Conservation (phyloP, 2,888 invertebrate species). For the Platycheirus rosarum region DNA sequence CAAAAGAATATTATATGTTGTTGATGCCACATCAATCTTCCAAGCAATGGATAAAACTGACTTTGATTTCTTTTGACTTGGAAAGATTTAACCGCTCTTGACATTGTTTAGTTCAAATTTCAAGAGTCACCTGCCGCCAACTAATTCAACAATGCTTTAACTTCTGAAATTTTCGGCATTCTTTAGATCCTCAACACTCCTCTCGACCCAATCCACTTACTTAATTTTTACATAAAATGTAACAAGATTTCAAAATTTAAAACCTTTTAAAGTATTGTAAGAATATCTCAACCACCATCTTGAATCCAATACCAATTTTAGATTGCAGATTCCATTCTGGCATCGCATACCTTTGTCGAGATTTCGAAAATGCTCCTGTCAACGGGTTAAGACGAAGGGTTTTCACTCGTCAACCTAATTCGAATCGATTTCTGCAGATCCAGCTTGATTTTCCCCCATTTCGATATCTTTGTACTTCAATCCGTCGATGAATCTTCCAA, state of each 20-base stretch:
- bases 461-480: conserved; percentile 12
- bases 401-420: conserved; percentile 3
- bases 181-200: no score
- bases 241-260: not conserved
- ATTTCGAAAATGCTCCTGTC: conserved; percentile 18
- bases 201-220: no score
- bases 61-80: no score
- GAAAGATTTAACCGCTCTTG: no score
- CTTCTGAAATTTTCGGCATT: no score
- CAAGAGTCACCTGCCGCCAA: no score
- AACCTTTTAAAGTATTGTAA: conserved; percentile 1
- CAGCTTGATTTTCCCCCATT: not conserved
- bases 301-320: conserved; percentile 22
- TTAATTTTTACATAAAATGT: no score
- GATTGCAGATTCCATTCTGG: conserved; percentile 24
- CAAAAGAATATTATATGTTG: no score
- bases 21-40: no score
- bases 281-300: not conserved
- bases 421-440: conserved; percentile 9
- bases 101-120: no score
- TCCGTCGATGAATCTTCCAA: conserved; percentile 36
- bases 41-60: no score
- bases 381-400: conserved; percentile 7
- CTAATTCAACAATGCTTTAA: no score
- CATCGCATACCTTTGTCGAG: conserved; percentile 16